A percentile compares a stretch with the other conserved stretches of the same genome.
These are phyloP conservation scores for Paratrypauchen microcephalus DNA, from an alignment of 2,797 vertebrate species.

Conservation along the genomic window DNA sequence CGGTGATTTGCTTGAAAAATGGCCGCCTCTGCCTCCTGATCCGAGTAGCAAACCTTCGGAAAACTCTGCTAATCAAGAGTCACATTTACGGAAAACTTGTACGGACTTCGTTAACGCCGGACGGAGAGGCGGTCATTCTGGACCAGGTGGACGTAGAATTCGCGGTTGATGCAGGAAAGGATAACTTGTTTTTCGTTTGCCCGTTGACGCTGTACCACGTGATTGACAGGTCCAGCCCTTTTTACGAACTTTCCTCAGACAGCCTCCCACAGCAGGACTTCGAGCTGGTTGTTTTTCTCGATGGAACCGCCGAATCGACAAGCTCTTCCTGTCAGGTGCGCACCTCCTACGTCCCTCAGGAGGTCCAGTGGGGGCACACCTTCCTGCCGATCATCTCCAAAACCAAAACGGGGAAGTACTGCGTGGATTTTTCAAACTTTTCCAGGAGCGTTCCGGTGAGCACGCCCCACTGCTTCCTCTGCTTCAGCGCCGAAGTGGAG, in stretches of 20 bases:
- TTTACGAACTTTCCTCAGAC: constrained; percentile 89
- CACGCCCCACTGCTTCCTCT: constrained; percentile 88
- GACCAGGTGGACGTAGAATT: constrained; percentile 92
- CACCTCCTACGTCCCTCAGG: constrained; percentile 90
- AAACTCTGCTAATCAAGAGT: constrained; percentile 90
- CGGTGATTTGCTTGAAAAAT: constrained; percentile 88
- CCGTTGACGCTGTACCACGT: constrained; percentile 92
- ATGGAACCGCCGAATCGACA: constrained; percentile 90
- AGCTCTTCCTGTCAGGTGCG: constrained; percentile 93
- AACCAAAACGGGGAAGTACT: constrained; percentile 91
- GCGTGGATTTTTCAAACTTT: constrained; percentile 95
- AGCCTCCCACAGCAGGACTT: constrained; percentile 89
- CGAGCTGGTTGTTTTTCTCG: constrained; percentile 92
- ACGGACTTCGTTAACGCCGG: constrained; percentile 84
- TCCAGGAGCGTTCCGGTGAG: constrained; percentile 85
- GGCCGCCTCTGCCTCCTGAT: constrained; percentile 88
- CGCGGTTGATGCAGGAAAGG: constrained; percentile 88
- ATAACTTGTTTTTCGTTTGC: constrained; percentile 94
- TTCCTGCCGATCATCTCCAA: constrained; percentile 93
- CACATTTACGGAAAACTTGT: constrained; percentile 95
- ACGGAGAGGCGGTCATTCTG: constrained; percentile 91
- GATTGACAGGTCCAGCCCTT: constrained; percentile 90
- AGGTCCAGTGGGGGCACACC: constrained; percentile 92
- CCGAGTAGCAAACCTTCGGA: constrained; percentile 92
- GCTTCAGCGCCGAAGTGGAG: constrained; percentile 83